Evolutionary conservation across 2,888 invertebrate genomes (phyloP).

Genomic region (Phania funesta): DNA sequence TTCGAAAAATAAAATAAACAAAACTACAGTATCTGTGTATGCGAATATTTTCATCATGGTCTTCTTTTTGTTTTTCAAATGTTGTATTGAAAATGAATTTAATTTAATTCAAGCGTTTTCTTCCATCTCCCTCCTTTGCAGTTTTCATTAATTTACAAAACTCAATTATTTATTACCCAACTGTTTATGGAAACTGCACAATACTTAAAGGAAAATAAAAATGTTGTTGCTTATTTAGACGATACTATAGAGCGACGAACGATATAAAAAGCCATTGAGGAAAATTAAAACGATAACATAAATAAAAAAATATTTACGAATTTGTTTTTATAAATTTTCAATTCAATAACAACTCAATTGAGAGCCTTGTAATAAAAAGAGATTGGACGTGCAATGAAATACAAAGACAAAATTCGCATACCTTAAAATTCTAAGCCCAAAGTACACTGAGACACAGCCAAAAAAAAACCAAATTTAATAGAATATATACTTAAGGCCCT

Average conservation of each 20-base stretch:
- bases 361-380: neutral
- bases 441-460: too few species aligned
- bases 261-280: slow-evolving; percentile 3
- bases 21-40: neutral
- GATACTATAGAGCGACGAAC: neutral
- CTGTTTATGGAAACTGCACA: slow-evolving; percentile 29
- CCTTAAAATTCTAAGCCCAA: too few species aligned
- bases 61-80: slow-evolving; percentile 18
- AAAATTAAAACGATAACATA: neutral
- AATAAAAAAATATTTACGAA: slow-evolving; percentile 38
- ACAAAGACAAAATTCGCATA: too few species aligned
- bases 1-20: neutral
- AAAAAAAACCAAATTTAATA: too few species aligned
- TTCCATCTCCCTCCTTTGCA: neutral
- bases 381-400: too few species aligned
- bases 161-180: slow-evolving; percentile 51
- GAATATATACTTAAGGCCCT: too few species aligned
- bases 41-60: neutral
- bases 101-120: slow-evolving; percentile 22
- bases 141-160: slow-evolving; percentile 35
- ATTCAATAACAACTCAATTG: slow-evolving; percentile 34
- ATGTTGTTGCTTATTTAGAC: slow-evolving; percentile 19
- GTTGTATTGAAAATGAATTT: slow-evolving; percentile 30
- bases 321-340: slow-evolving; percentile 25
- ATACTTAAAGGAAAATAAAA: slow-evolving; percentile 13